Evolutionary conservation across 2,113 vertebrate species (phyloP), one percentile per base, ranked within the genome.

Genomic region (Vulpes ferrilata): DNA sequence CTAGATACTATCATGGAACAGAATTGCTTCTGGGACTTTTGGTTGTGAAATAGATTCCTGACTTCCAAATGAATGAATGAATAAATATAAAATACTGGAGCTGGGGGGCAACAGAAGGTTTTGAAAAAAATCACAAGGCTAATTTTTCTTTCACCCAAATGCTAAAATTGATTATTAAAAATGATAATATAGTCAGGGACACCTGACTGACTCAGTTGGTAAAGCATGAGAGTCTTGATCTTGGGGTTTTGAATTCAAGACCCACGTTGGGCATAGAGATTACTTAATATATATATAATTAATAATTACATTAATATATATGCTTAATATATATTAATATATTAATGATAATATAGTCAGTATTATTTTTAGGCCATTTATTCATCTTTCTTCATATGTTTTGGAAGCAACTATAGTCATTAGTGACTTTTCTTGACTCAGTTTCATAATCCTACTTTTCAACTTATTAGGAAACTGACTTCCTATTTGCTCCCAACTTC

Each of bases 1-100:
- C 53, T 92, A 69, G 57, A 88, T 96, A 86, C 60, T 65, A 78
- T 53, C 89, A 32, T 80, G 25, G 7, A 57, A 65, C 73, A 92
- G 55, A 86, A 93, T 30, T 80, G 23, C 2, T 96, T 87, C 57
- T 55, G 10, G 20, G 89, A 87, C 43, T 67, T 96, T 78, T 57
- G 22, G 3, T 88, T 78, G 81, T 81, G 69, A 67, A 89, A 64
- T 43, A 82, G 11, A 86, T 53, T 5, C 4, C 10, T 64, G 55
- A 91, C 7, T 2, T 25, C 7, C 20, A 32, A 92, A 79, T 43
- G 43, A 82, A 11, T 30, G 23, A 93, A 69, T 90, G 88, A 88
- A 82, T 88, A 32, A 91, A 73, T 43, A 20, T 22, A 89, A 95
- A 93, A 69, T 22, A 19, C 1, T 51, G 11, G 5, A 3, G 10